These are phyloP conservation scores for Tetragonula carbonaria DNA, from an alignment of 2,888 invertebrate genomes.

Conservation along the genomic window DNA sequence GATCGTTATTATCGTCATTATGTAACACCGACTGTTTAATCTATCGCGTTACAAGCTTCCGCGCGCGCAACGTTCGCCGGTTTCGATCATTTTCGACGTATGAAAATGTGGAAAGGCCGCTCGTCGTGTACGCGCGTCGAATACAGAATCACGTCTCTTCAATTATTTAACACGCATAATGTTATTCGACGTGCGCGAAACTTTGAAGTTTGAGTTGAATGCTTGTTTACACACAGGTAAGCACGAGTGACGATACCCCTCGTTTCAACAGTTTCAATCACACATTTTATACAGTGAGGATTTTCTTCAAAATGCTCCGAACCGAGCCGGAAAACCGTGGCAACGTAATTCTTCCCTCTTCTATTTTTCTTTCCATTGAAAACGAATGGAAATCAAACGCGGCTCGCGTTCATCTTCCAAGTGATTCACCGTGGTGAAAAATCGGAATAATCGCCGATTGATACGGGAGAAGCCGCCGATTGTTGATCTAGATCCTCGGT, in stretches of 20 bases:
- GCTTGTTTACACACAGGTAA: not conserved
- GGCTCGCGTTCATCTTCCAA: no score
- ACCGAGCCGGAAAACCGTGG: no score
- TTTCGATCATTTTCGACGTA: not conserved
- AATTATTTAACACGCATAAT: not conserved
- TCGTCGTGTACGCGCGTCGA: not conserved
- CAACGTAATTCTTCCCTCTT: no score
- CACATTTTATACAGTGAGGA: no score
- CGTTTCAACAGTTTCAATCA: not conserved
- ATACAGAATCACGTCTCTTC: not conserved
- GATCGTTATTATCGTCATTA: not conserved
- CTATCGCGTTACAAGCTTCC: not conserved
- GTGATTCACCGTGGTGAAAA: no score
- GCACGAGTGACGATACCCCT: no score
- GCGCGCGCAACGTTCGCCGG: not conserved
- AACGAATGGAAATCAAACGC: no score
- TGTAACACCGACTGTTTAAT: not conserved
- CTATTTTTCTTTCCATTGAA: no score
- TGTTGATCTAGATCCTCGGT: slow-evolving; percentile 17
- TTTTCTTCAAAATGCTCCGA: no score
- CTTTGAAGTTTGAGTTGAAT: not conserved
- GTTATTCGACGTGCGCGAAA: not conserved
- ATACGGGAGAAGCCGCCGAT: not conserved
- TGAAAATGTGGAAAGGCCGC: not conserved
- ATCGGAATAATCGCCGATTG: not conserved